Evolutionary conservation across 1,140 invertebrate species (phyloP).

Genomic region (Tetramorium alpestre): DNA sequence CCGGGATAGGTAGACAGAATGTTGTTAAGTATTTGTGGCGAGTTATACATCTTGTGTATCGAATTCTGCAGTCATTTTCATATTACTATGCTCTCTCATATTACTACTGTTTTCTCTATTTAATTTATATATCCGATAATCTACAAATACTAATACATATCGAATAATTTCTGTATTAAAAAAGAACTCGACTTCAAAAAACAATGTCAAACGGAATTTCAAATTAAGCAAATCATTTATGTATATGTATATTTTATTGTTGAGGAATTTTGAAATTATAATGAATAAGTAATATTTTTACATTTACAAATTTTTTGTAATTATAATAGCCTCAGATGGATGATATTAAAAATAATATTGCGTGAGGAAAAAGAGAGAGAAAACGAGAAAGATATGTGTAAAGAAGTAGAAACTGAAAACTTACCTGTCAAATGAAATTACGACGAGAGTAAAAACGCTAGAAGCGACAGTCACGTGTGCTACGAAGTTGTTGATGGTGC

Average conservation of each 20-base stretch:
- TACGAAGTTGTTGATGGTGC: conserved; percentile 95
- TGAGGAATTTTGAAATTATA: not conserved
- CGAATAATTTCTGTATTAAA: not conserved
- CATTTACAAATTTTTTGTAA: not conserved
- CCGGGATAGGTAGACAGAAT: too few relatives aligned
- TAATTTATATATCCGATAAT: not conserved
- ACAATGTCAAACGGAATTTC: not conserved
- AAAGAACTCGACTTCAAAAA: not conserved
- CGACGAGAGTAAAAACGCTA: conserved; percentile 96
- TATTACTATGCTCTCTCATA: too few relatives aligned
- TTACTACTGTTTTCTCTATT: too few relatives aligned
- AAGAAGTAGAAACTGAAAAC: conserved; percentile 63
- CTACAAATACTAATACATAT: too few relatives aligned
- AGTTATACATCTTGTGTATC: too few relatives aligned
- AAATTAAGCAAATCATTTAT: not conserved
- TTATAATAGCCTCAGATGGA: not conserved
- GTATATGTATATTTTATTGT: not conserved
- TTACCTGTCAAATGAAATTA: conserved; percentile 93
- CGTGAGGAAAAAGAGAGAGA: not conserved
- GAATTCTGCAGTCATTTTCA: too few relatives aligned
- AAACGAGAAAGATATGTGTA: not conserved
- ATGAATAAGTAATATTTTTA: not conserved
- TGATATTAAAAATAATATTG: not conserved
- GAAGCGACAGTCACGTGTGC: conserved; percentile 95
- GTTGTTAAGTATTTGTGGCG: too few relatives aligned